Percentiles rank a stretch among this genome's conserved stretches.
Conservation (phyloP, 2,113 vertebrate genomes). For the Siniperca knerii region DNA sequence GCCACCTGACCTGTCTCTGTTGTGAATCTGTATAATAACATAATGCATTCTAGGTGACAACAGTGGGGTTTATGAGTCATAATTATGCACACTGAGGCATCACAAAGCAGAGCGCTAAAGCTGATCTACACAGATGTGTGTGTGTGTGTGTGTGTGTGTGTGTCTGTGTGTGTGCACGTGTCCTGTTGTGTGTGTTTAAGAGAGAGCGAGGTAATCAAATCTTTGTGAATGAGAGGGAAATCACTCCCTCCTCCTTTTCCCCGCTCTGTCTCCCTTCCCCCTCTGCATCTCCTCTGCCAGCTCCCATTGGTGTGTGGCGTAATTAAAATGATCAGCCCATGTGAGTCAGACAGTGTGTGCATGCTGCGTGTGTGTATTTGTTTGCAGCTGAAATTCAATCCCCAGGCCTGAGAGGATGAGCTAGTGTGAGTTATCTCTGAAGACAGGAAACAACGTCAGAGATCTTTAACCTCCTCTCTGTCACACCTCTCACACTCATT, state of each 20-base stretch:
- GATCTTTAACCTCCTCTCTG: constrained; percentile 30
- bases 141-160: constrained; percentile 18
- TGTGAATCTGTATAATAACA: constrained; percentile 35
- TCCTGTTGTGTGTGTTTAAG: neutral
- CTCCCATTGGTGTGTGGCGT: constrained; percentile 47
- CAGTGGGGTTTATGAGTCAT: constrained; percentile 52
- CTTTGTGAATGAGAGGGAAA: constrained; percentile 73
- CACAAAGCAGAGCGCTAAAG: constrained; percentile 28
- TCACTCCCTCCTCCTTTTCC: constrained; percentile 10
- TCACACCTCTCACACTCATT: constrained; percentile 41
- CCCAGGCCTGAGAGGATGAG: constrained; percentile 49
- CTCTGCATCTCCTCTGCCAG: constrained; percentile 31
- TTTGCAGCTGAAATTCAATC: constrained; percentile 44
- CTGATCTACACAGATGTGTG: constrained; percentile 27
- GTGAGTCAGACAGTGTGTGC: constrained; percentile 36
- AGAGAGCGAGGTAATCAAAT: constrained; percentile 60
- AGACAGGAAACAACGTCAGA: constrained; percentile 48
- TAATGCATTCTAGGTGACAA: constrained; percentile 64
- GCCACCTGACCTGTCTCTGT: constrained; percentile 25
- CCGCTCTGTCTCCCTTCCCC: constrained; percentile 10
- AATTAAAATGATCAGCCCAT: constrained; percentile 62
- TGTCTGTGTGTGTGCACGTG: neutral
- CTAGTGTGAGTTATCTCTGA: constrained; percentile 38
- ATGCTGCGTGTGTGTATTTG: constrained; percentile 14
- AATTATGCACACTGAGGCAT: constrained; percentile 39